Evolutionary conservation across 2,113 vertebrate genomes (phyloP).

Genomic region (Heterotilapia buettikoferi): DNA sequence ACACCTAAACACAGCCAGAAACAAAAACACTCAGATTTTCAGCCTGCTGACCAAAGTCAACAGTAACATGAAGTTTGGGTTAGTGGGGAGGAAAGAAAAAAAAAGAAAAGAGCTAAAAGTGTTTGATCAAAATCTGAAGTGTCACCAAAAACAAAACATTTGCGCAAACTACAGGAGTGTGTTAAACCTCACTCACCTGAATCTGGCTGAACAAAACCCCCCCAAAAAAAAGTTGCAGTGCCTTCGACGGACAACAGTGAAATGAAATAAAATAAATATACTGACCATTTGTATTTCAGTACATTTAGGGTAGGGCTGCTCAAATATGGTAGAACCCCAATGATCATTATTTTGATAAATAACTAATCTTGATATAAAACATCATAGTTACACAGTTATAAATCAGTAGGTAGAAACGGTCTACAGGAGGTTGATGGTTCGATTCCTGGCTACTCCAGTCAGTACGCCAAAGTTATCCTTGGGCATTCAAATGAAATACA

Average conservation of each 20-base stretch:
- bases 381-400: not conserved
- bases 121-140: not conserved
- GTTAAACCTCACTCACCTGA: not conserved
- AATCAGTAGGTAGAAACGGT: fast-evolving
- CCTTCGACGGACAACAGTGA: not conserved
- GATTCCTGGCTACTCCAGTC: not conserved
- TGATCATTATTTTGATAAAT: not conserved
- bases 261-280: not conserved
- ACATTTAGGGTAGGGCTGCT: fast-evolving
- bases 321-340: not conserved
- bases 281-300: not conserved
- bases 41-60: not conserved
- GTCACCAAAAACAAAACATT: not conserved
- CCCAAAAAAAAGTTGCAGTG: not conserved
- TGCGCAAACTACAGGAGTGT: not conserved
- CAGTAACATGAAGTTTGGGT: not conserved
- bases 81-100: not conserved
- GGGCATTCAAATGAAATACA: not conserved
- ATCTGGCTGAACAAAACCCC: not conserved
- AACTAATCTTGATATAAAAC: not conserved
- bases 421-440: not conserved
- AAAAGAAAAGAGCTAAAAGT: not conserved
- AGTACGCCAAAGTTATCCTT: not conserved
- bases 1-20: not conserved
- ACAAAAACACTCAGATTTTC: not conserved